These are phyloP conservation scores for Nineta flava DNA, from an alignment of 2,888 invertebrate genomes.

Conservation along the genomic window DNA sequence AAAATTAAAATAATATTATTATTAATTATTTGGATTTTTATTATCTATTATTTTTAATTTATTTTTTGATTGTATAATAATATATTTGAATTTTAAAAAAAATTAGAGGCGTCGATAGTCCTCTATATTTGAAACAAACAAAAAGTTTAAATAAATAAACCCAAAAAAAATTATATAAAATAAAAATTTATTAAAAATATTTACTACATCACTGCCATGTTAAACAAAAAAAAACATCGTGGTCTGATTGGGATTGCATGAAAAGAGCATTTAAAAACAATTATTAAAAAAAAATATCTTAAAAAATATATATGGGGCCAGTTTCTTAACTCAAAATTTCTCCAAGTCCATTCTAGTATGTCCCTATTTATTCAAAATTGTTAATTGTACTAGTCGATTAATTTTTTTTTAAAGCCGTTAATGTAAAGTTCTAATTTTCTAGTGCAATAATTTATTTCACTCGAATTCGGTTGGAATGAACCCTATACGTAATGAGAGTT, in stretches of 20 bases:
- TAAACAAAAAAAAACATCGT: not conserved
- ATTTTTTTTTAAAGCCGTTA: not conserved
- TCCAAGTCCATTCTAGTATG: not conserved
- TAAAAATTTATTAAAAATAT: too few relatives aligned
- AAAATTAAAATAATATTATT: not conserved
- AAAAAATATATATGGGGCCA: slow-evolving; percentile 2
- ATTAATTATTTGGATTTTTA: not conserved
- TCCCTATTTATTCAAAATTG: not conserved
- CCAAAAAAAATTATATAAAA: not conserved
- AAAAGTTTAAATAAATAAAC: not conserved
- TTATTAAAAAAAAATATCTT: not conserved
- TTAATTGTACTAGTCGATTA: not conserved
- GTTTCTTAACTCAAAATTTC: not conserved
- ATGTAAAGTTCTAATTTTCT: too few relatives aligned
- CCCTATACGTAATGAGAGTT: too few relatives aligned
- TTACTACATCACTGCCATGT: slow-evolving; percentile 4
- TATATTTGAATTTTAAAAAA: not conserved
- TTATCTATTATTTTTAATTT: not conserved
- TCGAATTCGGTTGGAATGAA: too few relatives aligned
- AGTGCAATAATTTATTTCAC: too few relatives aligned
- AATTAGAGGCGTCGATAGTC: slow-evolving; percentile 1
- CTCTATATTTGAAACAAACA: not conserved
- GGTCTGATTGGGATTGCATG: not conserved
- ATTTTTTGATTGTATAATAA: not conserved
- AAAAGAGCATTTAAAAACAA: not conserved